phyloP scores from a whole-genome alignment of 2,113 vertebrate genomes.

The Brachyistius frenatus region DNA sequence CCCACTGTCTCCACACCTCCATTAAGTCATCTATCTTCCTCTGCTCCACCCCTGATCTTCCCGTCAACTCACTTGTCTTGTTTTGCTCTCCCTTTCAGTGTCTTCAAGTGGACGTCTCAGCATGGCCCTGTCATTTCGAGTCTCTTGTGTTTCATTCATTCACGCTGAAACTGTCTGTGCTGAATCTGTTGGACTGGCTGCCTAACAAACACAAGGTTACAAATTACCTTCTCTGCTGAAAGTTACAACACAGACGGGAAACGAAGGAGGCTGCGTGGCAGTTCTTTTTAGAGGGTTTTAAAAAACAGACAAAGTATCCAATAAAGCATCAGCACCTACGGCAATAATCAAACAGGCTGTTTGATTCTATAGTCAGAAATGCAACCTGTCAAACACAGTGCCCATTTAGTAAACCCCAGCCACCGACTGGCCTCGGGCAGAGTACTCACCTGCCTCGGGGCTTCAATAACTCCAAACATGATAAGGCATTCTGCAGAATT shows the following conservation, averaged over 20 bases:
- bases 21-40: slow-evolving; percentile 85
- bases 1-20: slow-evolving; percentile 81
- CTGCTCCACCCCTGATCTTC: slow-evolving; percentile 76
- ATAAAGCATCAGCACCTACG: slow-evolving; percentile 61
- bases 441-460: slow-evolving; percentile 49
- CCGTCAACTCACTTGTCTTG: slow-evolving; percentile 75
- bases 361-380: slow-evolving; percentile 59
- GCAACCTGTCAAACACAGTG: slow-evolving; percentile 51
- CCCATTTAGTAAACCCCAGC: slow-evolving; percentile 61
- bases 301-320: slow-evolving; percentile 50
- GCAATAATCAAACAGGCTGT: slow-evolving; percentile 57
- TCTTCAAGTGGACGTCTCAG: slow-evolving; percentile 48
- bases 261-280: slow-evolving; percentile 4
- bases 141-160: slow-evolving; percentile 45
- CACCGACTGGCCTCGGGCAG: slow-evolving; percentile 64
- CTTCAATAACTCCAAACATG: slow-evolving; percentile 67
- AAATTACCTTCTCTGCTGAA: slow-evolving; percentile 37
- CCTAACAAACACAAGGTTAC: slow-evolving; percentile 17
- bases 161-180: slow-evolving; percentile 30
- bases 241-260: slow-evolving; percentile 18
- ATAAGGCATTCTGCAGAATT: slow-evolving; percentile 64
- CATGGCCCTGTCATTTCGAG: slow-evolving; percentile 45
- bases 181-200: slow-evolving; percentile 4
- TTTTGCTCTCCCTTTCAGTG: slow-evolving; percentile 56
- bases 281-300: not conserved